Conservation (phyloP, 2,888 invertebrate species). For the Ashinkailepas kermadecensis region DNA sequence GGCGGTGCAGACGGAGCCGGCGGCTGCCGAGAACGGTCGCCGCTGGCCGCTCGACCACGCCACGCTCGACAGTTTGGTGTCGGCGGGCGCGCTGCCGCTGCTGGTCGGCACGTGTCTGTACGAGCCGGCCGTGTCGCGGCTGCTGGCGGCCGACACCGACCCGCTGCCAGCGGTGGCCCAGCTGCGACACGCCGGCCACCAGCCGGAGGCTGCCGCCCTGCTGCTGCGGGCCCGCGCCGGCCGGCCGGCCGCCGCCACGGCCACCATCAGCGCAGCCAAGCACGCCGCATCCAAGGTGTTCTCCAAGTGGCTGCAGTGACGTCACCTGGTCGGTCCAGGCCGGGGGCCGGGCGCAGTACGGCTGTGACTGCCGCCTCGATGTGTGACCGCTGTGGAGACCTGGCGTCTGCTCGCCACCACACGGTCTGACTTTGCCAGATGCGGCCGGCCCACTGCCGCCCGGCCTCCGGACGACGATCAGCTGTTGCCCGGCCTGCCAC, state of each 20-base stretch:
- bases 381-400: no score
- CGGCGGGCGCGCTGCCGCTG: slow-evolving; percentile 7
- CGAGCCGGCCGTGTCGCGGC: not conserved
- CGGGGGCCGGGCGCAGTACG: no score
- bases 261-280: not conserved
- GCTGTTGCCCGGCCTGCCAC: no score
- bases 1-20: not conserved
- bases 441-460: no score
- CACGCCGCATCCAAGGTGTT: slow-evolving; percentile 11
- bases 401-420: no score
- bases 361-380: no score
- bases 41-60: not conserved
- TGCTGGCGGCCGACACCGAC: not conserved
- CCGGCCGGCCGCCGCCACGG: not conserved
- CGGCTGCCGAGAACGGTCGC: not conserved
- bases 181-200: not conserved
- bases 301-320: slow-evolving; percentile 10
- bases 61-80: not conserved
- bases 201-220: not conserved
- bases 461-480: no score
- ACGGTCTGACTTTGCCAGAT: no score
- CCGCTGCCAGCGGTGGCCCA: not conserved
- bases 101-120: slow-evolving; percentile 5
- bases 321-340: no score
- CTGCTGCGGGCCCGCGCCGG: not conserved